Evolutionary conservation across 64 coral and sea anemone genomes (phyloP), one percentile per base, ranked within the genome.

Genomic region (Stylophora pistillata): DNA sequence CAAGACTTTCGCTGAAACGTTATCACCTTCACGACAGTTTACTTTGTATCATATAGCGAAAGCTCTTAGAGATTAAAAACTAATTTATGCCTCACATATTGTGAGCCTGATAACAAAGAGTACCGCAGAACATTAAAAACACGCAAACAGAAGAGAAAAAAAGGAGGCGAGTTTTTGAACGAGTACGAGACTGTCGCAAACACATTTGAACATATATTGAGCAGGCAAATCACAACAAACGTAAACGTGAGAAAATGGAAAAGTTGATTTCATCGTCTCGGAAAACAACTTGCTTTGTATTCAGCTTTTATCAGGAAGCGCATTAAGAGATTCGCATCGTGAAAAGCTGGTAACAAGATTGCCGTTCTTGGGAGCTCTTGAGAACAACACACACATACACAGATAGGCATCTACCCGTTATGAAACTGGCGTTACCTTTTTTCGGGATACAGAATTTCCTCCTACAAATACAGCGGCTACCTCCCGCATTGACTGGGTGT

Each of bases 391-490:
- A n/a, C 64, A 3, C 20, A 68, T 25, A n/a, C 23, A 10, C 12
- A 68, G 3, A 7, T 7, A 84, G 30, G 58, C 27, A 21, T 21
- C 7, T 5, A 14, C 74, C 12, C 20, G 20, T 16, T 13, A 77
- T 77, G 33, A 52, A 56, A 77, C 53, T 52, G 33, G 17, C 58
- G 15, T 23, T 84, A 84, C 80, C 80, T 74, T 87, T 76, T 23
- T n/a, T 32, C 21, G 72, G 73, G 5, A 55, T 73, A 47, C 90
- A 92, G 21, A 70, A 76, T 72, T 21, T 71, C 63, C 69, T 74
- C 26, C 53, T 86, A 58, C 90, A 92, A 53, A 65, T 78, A 28
- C 90, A 92, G 26, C 41, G 61, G n/a, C 13, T 68, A 18, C 70
- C 78, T 56, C 56, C 71, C 71, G 82, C 64, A 34, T 61, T 60